Base-by-base conservation (phyloP, 1,140 invertebrate species). In the Drosophila elegans region DNA sequence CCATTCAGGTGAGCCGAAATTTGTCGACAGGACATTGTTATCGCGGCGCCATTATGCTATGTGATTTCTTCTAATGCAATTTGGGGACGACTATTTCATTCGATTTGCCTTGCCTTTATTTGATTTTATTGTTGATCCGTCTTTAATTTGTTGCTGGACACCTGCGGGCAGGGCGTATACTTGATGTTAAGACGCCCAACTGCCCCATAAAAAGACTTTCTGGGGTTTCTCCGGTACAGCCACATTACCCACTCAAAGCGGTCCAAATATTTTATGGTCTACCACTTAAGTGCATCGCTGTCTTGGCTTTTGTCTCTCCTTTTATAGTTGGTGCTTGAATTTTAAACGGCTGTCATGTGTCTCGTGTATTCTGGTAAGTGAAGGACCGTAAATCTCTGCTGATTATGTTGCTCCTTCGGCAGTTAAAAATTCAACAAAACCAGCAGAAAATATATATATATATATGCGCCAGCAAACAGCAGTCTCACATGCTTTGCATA, bases 51-150 rank as follows among this genome's bases (percentile, higher is more conserved):
- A 84, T 71, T 80, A 83, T 75, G 67, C 59, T 71, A 32, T 67
- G 64, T 55, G 52, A 62, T 69, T 59, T 71, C 52, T 44, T 32
- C 49, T 71, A 84, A 88, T 84, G 80, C 68, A 78, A 88, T 88
- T 88, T 84, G 80, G 46, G 46, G 78, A 78, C 78, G 78, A 82
- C 78, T 75, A 89, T 84, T 80, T 77, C 60, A 84, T 88, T 88
- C 74, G 83, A 85, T 85, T 85, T 88, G 74, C 48, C 74, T 78
- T 81, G 63, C 48, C 86, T 86, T 81, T 60, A 64, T 62, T 63
- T 77, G 53, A 48, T 61, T 61, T 62, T 68, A 34, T 83, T 48
- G 55, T 52, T 32, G 39, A 10, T 12, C 39, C 46, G 27, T 57
- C 75, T 76, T 76, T 76, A 73, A 76, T 80, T 85, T 68, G 73